These are phyloP conservation scores for Laticauda laticaudata DNA, from an alignment of 2,113 vertebrate genomes.

Conservation along the genomic window DNA sequence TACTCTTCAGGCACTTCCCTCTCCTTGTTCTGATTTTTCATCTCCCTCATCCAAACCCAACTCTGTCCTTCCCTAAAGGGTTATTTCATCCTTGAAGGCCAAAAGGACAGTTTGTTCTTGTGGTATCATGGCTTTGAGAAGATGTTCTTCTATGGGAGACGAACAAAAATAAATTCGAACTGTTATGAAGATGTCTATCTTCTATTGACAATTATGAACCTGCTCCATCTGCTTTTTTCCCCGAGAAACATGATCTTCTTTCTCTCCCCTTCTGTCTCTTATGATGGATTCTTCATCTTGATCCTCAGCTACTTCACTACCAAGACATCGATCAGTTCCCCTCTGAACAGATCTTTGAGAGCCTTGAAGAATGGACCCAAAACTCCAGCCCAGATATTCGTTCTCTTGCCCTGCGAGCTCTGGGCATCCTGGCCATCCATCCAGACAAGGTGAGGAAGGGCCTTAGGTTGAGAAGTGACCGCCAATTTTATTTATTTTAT, in stretches of 20 bases:
- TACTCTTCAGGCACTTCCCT: not conserved
- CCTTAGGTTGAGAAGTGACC: not conserved
- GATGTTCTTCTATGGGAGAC: not conserved
- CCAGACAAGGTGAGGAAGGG: conserved; percentile 13
- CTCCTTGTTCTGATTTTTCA: not conserved
- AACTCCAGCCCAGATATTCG: not conserved
- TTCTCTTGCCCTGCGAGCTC: not conserved
- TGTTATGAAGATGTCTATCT: accelerated
- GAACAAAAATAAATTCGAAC: not conserved
- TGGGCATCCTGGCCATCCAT: conserved; percentile 25
- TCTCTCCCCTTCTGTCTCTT: too few relatives aligned
- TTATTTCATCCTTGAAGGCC: not conserved
- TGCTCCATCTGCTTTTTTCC: not conserved
- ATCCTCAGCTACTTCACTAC: conserved; percentile 4
- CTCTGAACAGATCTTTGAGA: not conserved
- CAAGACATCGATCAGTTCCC: conserved; percentile 14
- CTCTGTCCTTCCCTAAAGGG: not conserved
- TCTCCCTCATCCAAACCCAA: not conserved
- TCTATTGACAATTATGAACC: not conserved
- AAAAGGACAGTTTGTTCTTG: not conserved
- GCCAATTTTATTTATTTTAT: too few relatives aligned
- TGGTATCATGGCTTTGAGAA: not conserved
- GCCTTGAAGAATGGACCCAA: not conserved
- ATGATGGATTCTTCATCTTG: too few relatives aligned
- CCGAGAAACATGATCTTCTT: not conserved